A percentile compares a stretch with the other conserved stretches of the same genome.
phyloP scores from a whole-genome alignment of 2,888 invertebrate genomes.

The Mallateleia sp. region DNA sequence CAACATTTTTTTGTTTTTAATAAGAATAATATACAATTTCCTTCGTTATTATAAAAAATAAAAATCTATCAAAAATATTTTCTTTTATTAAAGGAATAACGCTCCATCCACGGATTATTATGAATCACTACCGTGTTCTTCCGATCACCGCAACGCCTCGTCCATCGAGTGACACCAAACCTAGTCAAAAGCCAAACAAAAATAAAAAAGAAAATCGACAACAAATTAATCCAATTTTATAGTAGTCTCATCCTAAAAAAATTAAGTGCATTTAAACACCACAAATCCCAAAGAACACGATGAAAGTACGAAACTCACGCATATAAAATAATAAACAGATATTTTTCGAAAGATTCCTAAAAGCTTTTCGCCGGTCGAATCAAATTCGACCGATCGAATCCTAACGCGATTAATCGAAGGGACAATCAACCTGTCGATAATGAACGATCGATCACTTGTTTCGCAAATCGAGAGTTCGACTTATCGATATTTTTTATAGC shows the following conservation, averaged over 20 bases:
- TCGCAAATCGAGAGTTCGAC: background rate
- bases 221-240: conserved; percentile 1
- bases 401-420: background rate
- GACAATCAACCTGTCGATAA: background rate
- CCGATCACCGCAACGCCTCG: conserved; percentile 48
- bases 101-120: conserved; percentile 31
- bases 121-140: conserved; percentile 49
- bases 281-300: conserved; percentile 32
- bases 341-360: conserved; percentile 8
- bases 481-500: conserved; percentile 56
- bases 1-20: too few relatives aligned
- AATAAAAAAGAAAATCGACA: background rate
- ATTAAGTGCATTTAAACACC: conserved; percentile 58
- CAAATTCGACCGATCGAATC: background rate
- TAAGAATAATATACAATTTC: too few relatives aligned
- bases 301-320: conserved; percentile 7
- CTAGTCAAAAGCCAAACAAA: background rate
- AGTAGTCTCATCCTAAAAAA: conserved; percentile 4
- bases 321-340: background rate
- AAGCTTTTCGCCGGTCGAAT: conserved; percentile 17
- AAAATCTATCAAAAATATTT: too few relatives aligned
- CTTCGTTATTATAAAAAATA: too few relatives aligned
- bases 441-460: background rate
- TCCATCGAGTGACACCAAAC: conserved; percentile 50
- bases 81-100: conserved; percentile 39